A percentile compares a stretch with the other conserved stretches of the same genome.
Evolutionary conservation across 1,140 invertebrate species (phyloP).

Genomic region (Leptinotarsa defecta): DNA sequence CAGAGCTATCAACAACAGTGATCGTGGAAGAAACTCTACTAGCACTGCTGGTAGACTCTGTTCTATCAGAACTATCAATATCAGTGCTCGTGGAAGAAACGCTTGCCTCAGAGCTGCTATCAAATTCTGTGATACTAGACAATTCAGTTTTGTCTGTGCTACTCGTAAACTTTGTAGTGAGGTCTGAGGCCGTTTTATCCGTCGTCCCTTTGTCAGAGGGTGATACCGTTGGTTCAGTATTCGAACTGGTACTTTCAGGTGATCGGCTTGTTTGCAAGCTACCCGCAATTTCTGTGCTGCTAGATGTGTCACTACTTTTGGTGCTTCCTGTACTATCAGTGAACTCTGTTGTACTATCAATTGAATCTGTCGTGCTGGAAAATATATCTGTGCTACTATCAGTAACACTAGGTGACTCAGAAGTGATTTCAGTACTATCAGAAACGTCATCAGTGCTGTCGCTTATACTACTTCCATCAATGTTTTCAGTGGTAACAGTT

Average conservation of each 20-base stretch:
- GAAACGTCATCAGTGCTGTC: conserved; percentile 26
- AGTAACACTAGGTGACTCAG: conserved; percentile 32
- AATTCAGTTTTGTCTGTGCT: conserved; percentile 23
- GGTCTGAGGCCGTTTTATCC: conserved; percentile 12
- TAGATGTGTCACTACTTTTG: conserved; percentile 16
- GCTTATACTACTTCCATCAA: not conserved
- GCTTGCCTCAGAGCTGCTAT: conserved; percentile 26
- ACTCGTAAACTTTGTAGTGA: not conserved
- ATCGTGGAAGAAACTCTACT: conserved; percentile 26
- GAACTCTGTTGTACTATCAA: conserved; percentile 16
- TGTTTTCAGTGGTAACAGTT: not conserved
- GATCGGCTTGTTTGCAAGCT: conserved; percentile 4
- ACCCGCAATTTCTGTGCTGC: conserved; percentile 3
- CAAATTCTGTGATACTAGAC: not conserved
- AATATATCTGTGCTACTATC: conserved; percentile 15
- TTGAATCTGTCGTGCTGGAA: conserved; percentile 20
- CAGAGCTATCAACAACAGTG: conserved; percentile 10
- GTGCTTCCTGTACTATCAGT: conserved; percentile 27
- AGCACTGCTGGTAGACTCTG: conserved; percentile 32
- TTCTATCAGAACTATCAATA: conserved; percentile 4
- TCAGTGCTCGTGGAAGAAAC: conserved; percentile 22
- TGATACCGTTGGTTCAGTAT: conserved; percentile 13
- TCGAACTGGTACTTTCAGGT: not conserved
- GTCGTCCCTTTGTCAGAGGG: conserved; percentile 23
- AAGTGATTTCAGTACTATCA: conserved; percentile 32